Evolutionary conservation across 2,113 vertebrate genomes (phyloP).

Genomic region (Epinephelus fuscoguttatus): DNA sequence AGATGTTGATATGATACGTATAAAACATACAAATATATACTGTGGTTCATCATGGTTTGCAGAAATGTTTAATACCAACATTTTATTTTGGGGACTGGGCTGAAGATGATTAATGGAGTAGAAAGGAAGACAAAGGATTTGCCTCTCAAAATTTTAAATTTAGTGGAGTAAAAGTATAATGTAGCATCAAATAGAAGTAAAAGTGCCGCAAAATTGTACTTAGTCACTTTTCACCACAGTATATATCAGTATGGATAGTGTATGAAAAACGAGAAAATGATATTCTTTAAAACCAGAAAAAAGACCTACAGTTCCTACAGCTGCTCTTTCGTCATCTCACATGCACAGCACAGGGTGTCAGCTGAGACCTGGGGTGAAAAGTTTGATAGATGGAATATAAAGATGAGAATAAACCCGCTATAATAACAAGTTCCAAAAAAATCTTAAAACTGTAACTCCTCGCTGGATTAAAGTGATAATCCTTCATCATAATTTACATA

Average conservation of each 20-base stretch:
- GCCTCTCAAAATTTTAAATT: not conserved
- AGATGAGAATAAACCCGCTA: not conserved
- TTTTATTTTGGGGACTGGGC: too few species aligned
- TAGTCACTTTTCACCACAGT: not conserved
- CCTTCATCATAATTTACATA: conserved; percentile 5
- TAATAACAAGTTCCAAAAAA: conserved; percentile 20
- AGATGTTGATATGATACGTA: too few species aligned
- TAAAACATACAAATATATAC: too few species aligned
- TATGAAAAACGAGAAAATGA: not conserved
- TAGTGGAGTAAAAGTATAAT: not conserved
- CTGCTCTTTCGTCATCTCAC: not conserved
- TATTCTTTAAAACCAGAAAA: too few species aligned
- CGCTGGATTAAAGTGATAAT: conserved; percentile 35
- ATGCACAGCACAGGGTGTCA: conserved; percentile 4
- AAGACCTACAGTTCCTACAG: too few species aligned
- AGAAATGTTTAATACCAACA: too few species aligned
- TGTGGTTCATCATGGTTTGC: too few species aligned
- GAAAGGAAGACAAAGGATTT: too few species aligned
- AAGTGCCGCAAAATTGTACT: not conserved
- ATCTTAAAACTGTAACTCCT: not conserved
- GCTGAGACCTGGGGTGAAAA: conserved; percentile 7
- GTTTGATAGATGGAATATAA: not conserved
- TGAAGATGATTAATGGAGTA: not conserved
- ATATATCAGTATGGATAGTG: not conserved
- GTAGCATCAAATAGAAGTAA: not conserved